Evolutionary conservation across 23 tunicate genomes (phyloP).

Genomic region (Aplidium turbinatum): DNA sequence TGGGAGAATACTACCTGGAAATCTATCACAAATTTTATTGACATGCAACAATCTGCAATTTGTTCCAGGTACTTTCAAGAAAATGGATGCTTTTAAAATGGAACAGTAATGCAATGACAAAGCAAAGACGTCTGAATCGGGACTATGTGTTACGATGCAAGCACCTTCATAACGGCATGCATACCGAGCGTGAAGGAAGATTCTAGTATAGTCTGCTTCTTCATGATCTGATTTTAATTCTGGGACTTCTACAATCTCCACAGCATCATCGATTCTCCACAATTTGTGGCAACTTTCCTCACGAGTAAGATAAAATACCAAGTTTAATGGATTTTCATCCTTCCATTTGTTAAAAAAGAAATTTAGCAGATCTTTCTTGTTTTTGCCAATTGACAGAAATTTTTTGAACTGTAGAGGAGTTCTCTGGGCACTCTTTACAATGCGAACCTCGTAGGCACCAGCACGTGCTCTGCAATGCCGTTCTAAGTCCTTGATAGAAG

Average conservation of each 20-base stretch:
- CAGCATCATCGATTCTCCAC: background rate
- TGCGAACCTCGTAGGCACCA: background rate
- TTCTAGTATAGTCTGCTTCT: slow-evolving; percentile 24
- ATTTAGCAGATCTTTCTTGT: background rate
- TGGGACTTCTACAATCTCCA: background rate
- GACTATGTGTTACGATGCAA: slow-evolving; percentile 2
- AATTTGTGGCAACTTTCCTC: background rate
- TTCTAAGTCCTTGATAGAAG: background rate
- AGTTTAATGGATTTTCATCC: no score
- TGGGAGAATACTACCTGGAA: background rate
- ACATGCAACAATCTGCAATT: background rate
- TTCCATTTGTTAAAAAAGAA: background rate
- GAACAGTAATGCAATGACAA: background rate
- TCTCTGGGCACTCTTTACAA: background rate
- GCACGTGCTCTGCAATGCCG: background rate
- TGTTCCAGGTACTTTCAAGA: no score
- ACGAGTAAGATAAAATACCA: background rate
- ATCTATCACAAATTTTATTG: background rate
- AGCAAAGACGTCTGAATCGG: slow-evolving; percentile 10
- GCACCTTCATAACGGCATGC: background rate
- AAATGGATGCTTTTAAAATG: background rate
- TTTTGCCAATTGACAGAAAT: background rate
- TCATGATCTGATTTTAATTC: slow-evolving; percentile 3
- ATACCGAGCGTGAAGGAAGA: slow-evolving; percentile 8
- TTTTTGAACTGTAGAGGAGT: background rate